Evolutionary conservation across 1,140 invertebrate genomes (phyloP), one percentile per base, ranked within the genome.

Genomic region (Tachypleus tridentatus): DNA sequence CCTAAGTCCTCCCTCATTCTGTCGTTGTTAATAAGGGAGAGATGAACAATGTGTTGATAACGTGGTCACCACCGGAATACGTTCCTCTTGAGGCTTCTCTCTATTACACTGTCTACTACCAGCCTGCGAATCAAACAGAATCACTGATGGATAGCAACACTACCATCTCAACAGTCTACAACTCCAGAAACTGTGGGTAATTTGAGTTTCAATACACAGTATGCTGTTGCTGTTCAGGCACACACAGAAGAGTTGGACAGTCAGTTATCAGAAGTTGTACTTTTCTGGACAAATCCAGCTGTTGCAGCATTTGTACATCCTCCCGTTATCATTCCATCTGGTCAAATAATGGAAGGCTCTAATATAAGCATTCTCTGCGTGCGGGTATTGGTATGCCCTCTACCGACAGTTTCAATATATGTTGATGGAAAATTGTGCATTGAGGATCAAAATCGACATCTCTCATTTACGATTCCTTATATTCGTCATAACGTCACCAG

Each of bases 271-370:
- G 72, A 73, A 62, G 89, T 87, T 0, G 75, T 91, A 4, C 79
- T 90, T 58, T 87, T 86, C 3, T 91, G 88, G 88, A 91, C 88
- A 9, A 88, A 91, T 78, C 87, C 88, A 3, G 87, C 88, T 1
- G 86, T 88, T 74, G 88, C 88, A 1, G 86, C 88, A 3, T 88
- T 87, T 77, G 87, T 91, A 48, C 88, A 90, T 86, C 83, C 86
- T 3, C 88, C 88, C 0, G 85, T 87, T 3, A 85, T 91, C 50
- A 87, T 89, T 76, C 88, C 88, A 1, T 85, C 86, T 50, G 88
- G 87, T 72, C 80, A 89, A 65, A 83, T 91, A 4, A 82, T 87
- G 51, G 88, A 91, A 78, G 88, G 88, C 3, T 84, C 85, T 66
- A 87, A 85, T 63, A 89, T 91, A 85, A 91, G 88, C 0, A 84